Conservation (phyloP, 2,888 invertebrate species). For the Cephonodes hylas region DNA sequence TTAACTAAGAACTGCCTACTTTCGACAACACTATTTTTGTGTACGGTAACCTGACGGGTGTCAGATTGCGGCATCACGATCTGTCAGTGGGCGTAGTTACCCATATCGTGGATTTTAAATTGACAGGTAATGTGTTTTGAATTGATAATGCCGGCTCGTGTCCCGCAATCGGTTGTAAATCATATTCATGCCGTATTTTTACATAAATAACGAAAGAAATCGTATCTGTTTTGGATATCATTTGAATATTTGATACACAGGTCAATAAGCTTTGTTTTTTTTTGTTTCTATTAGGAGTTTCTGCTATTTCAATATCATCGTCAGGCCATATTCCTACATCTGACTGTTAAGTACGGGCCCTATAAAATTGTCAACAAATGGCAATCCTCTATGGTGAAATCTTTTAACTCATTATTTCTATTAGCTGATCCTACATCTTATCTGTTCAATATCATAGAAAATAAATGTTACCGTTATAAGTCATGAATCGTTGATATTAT, state of each 20-base stretch:
- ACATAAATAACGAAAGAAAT: constrained; percentile 3
- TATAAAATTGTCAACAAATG: too few species aligned
- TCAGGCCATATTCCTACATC: too few species aligned
- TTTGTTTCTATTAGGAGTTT: background rate
- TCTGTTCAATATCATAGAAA: too few species aligned
- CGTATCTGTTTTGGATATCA: background rate
- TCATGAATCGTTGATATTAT: background rate
- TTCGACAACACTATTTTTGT: constrained; percentile 1
- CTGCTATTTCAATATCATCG: too few species aligned
- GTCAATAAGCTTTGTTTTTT: background rate
- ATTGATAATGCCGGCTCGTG: constrained; percentile 11
- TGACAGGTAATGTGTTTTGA: constrained; percentile 12
- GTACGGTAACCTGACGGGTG: background rate
- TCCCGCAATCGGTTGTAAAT: constrained; percentile 9
- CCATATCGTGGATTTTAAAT: constrained; percentile 4
- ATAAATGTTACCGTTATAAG: background rate
- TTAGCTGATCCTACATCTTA: too few species aligned
- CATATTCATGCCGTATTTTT: constrained; percentile 2
- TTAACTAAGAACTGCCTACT: background rate
- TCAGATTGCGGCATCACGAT: constrained; percentile 9
- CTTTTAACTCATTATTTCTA: too few species aligned
- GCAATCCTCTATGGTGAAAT: too few species aligned
- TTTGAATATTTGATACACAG: background rate
- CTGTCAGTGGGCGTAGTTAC: constrained; percentile 5
- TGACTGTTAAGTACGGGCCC: too few species aligned